These are phyloP conservation scores for Apamea anceps DNA, from an alignment of 2,888 invertebrate genomes.

Conservation along the genomic window DNA sequence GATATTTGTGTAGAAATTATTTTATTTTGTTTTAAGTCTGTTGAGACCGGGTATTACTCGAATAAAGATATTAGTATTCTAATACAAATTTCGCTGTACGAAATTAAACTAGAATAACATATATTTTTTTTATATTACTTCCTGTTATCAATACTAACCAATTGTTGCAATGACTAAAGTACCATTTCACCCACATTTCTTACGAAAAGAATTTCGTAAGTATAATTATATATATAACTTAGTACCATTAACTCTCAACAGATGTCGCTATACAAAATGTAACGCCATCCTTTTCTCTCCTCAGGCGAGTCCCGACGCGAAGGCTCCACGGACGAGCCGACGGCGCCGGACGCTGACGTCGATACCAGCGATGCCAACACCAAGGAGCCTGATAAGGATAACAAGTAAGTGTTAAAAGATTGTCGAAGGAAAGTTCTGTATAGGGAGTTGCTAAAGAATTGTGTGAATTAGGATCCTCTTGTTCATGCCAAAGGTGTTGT, in stretches of 20 bases:
- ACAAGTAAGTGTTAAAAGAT: constrained; percentile 70
- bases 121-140: background rate
- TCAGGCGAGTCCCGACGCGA: constrained; percentile 85
- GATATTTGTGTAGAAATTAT: background rate
- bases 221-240: background rate
- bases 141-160: background rate
- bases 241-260: constrained; percentile 1
- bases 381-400: constrained; percentile 85
- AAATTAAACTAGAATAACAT: background rate
- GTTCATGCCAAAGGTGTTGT: background rate
- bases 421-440: background rate
- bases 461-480: background rate
- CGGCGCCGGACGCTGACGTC: constrained; percentile 81
- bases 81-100: constrained; percentile 22
- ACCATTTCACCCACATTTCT: constrained; percentile 17
- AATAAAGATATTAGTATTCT: too few species aligned
- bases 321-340: constrained; percentile 85
- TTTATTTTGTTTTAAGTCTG: background rate
- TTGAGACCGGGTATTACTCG: background rate
- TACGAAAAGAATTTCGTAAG: constrained; percentile 21
- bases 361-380: constrained; percentile 81
- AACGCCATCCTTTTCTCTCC: constrained; percentile 17
- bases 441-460: background rate
- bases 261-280: constrained; percentile 22
- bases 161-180: background rate